Percentiles rank a stretch among this genome's conserved stretches.
These are phyloP conservation scores for Phataginus tetradactyla DNA, from an alignment of 2,797 vertebrate species.

Conservation along the genomic window DNA sequence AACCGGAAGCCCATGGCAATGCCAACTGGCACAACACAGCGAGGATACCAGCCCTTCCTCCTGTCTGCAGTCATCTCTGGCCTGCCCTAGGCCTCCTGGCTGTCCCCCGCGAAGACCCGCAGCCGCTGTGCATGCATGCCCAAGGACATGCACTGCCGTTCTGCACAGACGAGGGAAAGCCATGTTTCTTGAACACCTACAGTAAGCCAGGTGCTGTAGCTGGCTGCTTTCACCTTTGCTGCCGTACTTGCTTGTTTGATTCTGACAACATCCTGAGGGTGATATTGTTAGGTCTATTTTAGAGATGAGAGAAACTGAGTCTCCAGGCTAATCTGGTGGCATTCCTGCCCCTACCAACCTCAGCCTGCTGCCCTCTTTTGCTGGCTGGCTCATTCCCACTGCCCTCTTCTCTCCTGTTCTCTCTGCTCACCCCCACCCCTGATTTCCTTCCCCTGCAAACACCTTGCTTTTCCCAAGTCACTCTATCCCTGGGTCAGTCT, in stretches of 20 bases:
- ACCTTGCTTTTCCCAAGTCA: conserved; percentile 12
- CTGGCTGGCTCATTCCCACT: neutral
- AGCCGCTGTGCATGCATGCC: neutral
- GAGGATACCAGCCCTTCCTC: neutral
- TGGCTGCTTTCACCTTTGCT: neutral
- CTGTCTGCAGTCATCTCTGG: neutral
- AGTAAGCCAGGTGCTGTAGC: neutral
- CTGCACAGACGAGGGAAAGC: neutral
- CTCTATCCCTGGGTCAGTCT: neutral
- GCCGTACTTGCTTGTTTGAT: neutral
- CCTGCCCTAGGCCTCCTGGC: neutral
- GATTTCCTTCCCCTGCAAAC: neutral
- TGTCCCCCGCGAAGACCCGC: neutral
- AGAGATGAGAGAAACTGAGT: neutral
- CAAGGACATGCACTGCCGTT: neutral
- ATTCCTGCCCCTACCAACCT: neutral
- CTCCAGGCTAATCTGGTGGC: neutral
- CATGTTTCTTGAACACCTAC: neutral
- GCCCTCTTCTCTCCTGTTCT: neutral
- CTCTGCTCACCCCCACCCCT: neutral
- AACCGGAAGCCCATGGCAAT: neutral
- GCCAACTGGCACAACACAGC: neutral
- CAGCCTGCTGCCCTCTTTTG: neutral
- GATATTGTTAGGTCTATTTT: neutral
- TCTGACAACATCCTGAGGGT: neutral